phyloP scores from a whole-genome alignment of 2,888 invertebrate genomes.

The Tortricodes alternella region DNA sequence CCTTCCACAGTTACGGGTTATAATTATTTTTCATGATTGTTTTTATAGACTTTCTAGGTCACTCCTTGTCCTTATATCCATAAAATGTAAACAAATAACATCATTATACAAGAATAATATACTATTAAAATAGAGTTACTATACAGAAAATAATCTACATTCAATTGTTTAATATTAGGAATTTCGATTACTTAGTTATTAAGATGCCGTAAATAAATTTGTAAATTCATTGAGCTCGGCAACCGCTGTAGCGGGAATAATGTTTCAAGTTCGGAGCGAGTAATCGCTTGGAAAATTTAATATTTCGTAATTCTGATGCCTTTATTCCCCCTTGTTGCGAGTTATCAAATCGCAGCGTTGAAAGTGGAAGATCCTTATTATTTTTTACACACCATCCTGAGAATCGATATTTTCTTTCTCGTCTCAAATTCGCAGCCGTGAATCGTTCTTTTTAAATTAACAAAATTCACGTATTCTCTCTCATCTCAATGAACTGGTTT shows the following conservation, averaged over 20 bases:
- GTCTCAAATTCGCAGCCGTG: slow-evolving; percentile 8
- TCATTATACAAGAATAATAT: not conserved
- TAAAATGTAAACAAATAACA: slow-evolving; percentile 8
- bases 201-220: slow-evolving; percentile 23
- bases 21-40: slow-evolving; percentile 17
- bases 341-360: slow-evolving; percentile 31
- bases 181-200: slow-evolving; percentile 8
- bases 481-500: slow-evolving; percentile 49
- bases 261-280: slow-evolving; percentile 46
- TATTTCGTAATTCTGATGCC: slow-evolving; percentile 49
- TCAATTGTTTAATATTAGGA: too few species aligned
- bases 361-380: slow-evolving; percentile 31
- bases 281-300: slow-evolving; percentile 49
- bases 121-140: too few species aligned
- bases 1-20: slow-evolving; percentile 5
- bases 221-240: slow-evolving; percentile 26
- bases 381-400: slow-evolving; percentile 29
- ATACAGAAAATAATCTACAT: too few species aligned
- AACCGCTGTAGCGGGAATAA: slow-evolving; percentile 46
- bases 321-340: slow-evolving; percentile 40
- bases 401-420: slow-evolving; percentile 19
- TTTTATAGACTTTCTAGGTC: slow-evolving; percentile 13
- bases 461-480: slow-evolving; percentile 34
- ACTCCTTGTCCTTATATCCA: slow-evolving; percentile 11
- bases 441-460: slow-evolving; percentile 35